Percentiles rank a stretch among this genome's conserved stretches.
phyloP scores from a whole-genome alignment of 2,113 vertebrate species.

The Indicator maculatus region DNA sequence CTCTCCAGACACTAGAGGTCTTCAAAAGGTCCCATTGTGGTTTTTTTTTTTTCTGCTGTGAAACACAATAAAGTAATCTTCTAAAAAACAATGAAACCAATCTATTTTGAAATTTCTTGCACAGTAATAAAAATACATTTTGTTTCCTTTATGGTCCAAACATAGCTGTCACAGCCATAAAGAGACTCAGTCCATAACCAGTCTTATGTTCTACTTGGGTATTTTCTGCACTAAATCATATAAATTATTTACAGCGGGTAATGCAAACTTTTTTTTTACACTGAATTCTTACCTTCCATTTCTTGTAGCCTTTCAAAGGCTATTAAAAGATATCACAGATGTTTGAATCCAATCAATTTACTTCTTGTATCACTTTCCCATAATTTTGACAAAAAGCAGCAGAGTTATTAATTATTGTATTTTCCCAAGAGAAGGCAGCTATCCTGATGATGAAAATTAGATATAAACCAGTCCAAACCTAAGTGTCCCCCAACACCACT shows the following conservation, averaged over 20 bases:
- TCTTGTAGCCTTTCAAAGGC: not conserved
- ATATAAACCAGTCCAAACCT: not conserved
- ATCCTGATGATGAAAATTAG: constrained; percentile 7
- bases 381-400: not conserved
- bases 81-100: not conserved
- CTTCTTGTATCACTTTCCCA: not conserved
- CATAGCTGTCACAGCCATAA: not conserved
- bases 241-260: not conserved
- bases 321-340: not conserved
- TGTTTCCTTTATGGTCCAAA: not conserved
- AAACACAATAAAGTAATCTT: not conserved
- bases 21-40: not conserved
- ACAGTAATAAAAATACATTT: not conserved
- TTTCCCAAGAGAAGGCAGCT: not conserved
- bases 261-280: not conserved
- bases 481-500: constrained; percentile 28
- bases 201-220: not conserved
- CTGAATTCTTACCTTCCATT: not conserved
- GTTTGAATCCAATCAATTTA: not conserved
- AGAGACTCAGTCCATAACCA: not conserved
- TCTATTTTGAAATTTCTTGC: not conserved
- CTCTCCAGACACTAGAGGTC: not conserved
- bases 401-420: not conserved
- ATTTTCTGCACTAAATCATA: not conserved
- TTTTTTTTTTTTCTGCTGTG: not conserved